These are phyloP conservation scores for Ectemnius lituratus DNA, from an alignment of 2,888 invertebrate genomes.

Conservation along the genomic window DNA sequence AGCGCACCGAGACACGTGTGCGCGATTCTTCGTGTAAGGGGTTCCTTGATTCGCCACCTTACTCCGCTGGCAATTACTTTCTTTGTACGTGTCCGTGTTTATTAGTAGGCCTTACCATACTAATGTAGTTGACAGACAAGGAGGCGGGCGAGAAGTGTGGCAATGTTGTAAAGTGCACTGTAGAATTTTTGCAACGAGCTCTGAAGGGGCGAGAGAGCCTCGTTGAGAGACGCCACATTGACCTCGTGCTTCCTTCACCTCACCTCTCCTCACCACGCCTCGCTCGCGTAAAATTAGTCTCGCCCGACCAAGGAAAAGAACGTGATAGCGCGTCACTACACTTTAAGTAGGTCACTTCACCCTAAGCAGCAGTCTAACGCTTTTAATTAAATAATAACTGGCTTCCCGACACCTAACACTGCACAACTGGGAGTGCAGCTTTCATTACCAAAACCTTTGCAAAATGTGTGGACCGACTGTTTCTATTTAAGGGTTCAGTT, in stretches of 20 bases:
- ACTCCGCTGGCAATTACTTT: too few species aligned
- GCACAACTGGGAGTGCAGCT: too few species aligned
- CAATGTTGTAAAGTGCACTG: constrained; percentile 25
- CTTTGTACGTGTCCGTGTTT: background rate
- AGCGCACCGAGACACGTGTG: too few species aligned
- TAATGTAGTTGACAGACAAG: background rate
- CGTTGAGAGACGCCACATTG: constrained; percentile 28
- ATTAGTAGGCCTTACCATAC: background rate
- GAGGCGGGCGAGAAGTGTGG: background rate
- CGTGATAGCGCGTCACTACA: constrained; percentile 25
- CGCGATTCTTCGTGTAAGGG: too few species aligned
- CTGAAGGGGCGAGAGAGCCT: constrained; percentile 32
- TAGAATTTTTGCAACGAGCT: constrained; percentile 30
- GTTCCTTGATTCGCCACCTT: too few species aligned
- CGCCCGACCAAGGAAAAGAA: constrained; percentile 28
- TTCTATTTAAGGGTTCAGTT: too few species aligned
- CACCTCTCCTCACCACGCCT: background rate
- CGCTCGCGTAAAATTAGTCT: constrained; percentile 43
- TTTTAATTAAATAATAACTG: too few species aligned
- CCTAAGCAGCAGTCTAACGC: too few species aligned
- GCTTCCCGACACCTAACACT: too few species aligned
- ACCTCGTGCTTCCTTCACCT: constrained; percentile 30
- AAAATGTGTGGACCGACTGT: too few species aligned
- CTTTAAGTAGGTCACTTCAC: too few species aligned
- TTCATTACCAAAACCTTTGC: too few species aligned